These are phyloP conservation scores for Hexactinellida sp. DNA, from an alignment of 37 sponge, comb jelly and placozoan genomes.

Conservation along the genomic window DNA sequence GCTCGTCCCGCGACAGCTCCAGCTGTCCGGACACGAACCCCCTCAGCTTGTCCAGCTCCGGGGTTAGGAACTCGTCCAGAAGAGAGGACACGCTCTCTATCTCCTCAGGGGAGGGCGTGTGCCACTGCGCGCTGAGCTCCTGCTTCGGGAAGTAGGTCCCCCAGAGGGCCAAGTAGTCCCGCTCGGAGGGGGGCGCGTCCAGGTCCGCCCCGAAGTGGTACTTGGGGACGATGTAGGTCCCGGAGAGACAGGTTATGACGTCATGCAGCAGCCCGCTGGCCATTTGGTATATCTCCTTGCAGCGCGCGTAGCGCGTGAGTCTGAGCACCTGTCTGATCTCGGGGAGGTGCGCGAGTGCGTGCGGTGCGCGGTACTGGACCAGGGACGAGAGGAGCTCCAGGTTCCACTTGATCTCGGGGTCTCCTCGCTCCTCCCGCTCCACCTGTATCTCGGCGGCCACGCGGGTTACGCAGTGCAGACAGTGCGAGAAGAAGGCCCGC, in stretches of 20 bases:
- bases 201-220: not conserved
- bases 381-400: not conserved
- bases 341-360: not conserved
- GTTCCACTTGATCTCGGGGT: constrained; percentile 1
- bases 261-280: not conserved
- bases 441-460: not conserved
- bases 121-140: constrained; percentile 43
- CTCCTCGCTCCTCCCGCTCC: not conserved
- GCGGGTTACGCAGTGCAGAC: not conserved
- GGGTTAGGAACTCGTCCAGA: constrained; percentile 42
- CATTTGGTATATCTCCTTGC: constrained; percentile 12
- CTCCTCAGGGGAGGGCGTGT: constrained; percentile 39
- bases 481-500: not conserved
- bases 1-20: not conserved
- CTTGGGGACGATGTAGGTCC: not conserved
- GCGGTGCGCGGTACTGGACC: not conserved
- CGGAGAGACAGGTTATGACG: not conserved
- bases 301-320: not conserved
- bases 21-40: constrained; percentile 22
- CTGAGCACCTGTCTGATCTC: not conserved
- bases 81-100: constrained; percentile 35
- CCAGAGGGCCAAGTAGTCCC: not conserved
- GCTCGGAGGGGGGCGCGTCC: not conserved
- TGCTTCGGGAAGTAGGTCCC: constrained; percentile 12
- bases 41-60: constrained; percentile 39